Percentiles rank a stretch among this genome's conserved stretches.
phyloP scores from a whole-genome alignment of 2,797 vertebrate species.

The Mycteria americana region DNA sequence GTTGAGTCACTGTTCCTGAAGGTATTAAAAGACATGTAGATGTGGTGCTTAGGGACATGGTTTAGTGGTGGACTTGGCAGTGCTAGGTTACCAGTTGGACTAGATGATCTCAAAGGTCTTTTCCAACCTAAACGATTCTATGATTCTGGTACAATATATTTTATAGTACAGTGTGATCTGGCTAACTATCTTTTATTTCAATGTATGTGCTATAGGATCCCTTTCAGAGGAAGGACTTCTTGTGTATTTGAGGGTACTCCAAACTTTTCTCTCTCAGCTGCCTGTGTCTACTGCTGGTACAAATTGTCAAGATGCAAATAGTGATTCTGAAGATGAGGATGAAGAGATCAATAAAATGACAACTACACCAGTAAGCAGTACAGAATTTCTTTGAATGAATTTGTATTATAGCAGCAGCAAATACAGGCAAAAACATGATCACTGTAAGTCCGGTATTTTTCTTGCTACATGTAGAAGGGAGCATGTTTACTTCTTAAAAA shows the following conservation, averaged over 20 bases:
- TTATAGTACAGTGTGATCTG: neutral
- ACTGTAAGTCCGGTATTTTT: neutral
- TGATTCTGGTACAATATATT: neutral
- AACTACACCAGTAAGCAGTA: constrained; percentile 76
- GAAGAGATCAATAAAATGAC: constrained; percentile 79
- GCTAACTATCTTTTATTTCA: neutral
- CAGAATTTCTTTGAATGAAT: neutral
- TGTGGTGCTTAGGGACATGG: too few species aligned
- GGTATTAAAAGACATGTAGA: too few species aligned
- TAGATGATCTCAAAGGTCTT: too few species aligned
- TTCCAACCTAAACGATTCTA: too few species aligned
- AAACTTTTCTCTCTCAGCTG: constrained; percentile 86
- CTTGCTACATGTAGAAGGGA: neutral
- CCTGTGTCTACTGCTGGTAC: constrained; percentile 82
- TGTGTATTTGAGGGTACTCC: constrained; percentile 89
- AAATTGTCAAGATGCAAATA: constrained; percentile 81
- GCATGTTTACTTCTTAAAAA: neutral
- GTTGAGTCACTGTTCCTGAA: too few species aligned
- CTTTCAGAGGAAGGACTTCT: constrained; percentile 93
- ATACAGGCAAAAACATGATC: neutral
- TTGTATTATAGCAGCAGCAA: neutral
- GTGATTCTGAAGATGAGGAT: constrained; percentile 93
- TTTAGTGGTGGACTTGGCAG: too few species aligned
- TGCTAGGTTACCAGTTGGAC: too few species aligned
- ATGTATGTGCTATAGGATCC: constrained; percentile 71